Percentiles rank a stretch among this genome's conserved stretches.
These are phyloP conservation scores for Ypsolopha sequella DNA, from an alignment of 2,888 invertebrate genomes.

Conservation along the genomic window DNA sequence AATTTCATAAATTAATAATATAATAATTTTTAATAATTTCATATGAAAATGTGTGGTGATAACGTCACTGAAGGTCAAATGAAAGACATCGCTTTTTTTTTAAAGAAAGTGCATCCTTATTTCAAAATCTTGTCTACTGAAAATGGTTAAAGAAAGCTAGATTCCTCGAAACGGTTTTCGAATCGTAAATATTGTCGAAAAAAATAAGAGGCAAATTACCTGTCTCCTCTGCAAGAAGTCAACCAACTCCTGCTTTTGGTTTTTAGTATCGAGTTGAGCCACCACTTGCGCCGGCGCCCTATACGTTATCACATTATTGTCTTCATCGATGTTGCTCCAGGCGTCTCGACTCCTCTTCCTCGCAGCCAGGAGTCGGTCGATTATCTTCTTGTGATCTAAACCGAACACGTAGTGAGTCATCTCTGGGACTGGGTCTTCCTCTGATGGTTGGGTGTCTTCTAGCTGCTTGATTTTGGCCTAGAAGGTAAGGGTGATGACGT, in stretches of 20 bases:
- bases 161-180: no score
- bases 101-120: no score
- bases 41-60: no score
- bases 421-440: constrained; percentile 67
- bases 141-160: no score
- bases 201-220: constrained; percentile 23
- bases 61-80: no score
- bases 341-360: constrained; percentile 67
- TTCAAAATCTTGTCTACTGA: no score
- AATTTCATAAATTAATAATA: no score
- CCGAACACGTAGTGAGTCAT: constrained; percentile 82
- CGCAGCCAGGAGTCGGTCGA: constrained; percentile 65
- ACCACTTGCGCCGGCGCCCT: constrained; percentile 18
- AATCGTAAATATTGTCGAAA: no score
- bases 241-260: constrained; percentile 61
- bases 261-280: constrained; percentile 21
- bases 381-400: constrained; percentile 75
- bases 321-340: constrained; percentile 42
- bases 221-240: constrained; percentile 68
- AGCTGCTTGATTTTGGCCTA: constrained; percentile 53
- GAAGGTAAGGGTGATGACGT: constrained; percentile 8
- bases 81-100: no score
- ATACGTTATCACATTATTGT: constrained; percentile 36
- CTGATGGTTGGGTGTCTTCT: constrained; percentile 35
- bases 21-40: no score